Percentiles rank a stretch among this genome's conserved stretches.
Conservation (phyloP, 2,888 invertebrate genomes). For the Machimus atricapillus region DNA sequence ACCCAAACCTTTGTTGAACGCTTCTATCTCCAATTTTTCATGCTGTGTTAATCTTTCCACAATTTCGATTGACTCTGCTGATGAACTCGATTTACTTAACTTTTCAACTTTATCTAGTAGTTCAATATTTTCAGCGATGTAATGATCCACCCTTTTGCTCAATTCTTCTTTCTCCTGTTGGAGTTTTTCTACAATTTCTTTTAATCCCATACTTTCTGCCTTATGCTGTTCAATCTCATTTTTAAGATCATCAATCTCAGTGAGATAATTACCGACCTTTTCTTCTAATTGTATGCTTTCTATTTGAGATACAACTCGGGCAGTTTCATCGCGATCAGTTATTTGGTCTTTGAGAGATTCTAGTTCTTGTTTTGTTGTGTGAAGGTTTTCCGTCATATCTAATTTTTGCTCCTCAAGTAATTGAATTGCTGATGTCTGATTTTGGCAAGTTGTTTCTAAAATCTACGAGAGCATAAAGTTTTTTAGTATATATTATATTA, state of each 20-base stretch:
- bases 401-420: conserved; percentile 71
- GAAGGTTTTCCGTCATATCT: conserved; percentile 70
- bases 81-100: conserved; percentile 73
- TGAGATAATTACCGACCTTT: conserved; percentile 67
- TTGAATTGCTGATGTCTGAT: conserved; percentile 54
- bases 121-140: conserved; percentile 77
- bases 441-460: conserved; percentile 53
- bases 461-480: conserved; percentile 44
- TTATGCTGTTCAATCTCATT: conserved; percentile 65
- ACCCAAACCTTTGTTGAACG: conserved; percentile 67
- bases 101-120: conserved; percentile 76
- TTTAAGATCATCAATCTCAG: conserved; percentile 61
- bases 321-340: conserved; percentile 70
- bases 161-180: conserved; percentile 69
- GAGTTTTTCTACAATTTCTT: conserved; percentile 66
- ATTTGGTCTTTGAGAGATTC: conserved; percentile 69
- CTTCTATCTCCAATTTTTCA: conserved; percentile 74
- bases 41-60: conserved; percentile 75
- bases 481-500: too few relatives aligned
- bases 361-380: conserved; percentile 69
- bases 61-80: conserved; percentile 79
- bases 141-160: conserved; percentile 69
- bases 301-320: conserved; percentile 79
- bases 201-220: conserved; percentile 66
- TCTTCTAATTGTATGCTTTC: conserved; percentile 81